Conservation (phyloP, 2,797 vertebrate species). For the Pipistrellus pygmaeus region DNA sequence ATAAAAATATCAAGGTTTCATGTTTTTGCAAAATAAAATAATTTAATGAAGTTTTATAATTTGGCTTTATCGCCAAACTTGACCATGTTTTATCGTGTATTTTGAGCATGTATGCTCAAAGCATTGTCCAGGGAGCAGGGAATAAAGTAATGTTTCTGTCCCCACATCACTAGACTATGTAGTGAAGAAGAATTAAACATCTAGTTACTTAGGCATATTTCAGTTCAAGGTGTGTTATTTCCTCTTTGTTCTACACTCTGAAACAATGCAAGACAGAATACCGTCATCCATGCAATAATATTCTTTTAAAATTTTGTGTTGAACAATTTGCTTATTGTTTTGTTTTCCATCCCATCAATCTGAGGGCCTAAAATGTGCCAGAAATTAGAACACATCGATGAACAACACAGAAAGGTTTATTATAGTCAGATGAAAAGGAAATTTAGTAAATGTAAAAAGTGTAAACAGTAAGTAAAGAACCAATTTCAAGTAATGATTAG, state of each 20-base stretch:
- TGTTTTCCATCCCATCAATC: background rate
- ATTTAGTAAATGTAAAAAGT: background rate
- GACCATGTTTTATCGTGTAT: background rate
- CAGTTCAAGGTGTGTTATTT: background rate
- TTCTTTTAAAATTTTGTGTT: background rate
- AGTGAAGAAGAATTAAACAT: background rate
- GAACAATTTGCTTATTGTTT: background rate
- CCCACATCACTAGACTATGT: background rate
- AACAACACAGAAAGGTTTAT: background rate
- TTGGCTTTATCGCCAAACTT: background rate
- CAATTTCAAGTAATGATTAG: background rate
- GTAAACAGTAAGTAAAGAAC: background rate
- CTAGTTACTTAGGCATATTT: background rate
- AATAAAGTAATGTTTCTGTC: background rate
- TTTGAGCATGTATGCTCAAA: background rate
- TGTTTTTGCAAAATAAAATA: conserved; percentile 48
- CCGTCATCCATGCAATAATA: background rate
- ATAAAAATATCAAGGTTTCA: conserved; percentile 21
- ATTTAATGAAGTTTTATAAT: background rate
- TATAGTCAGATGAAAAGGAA: background rate
- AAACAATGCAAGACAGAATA: background rate
- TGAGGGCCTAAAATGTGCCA: background rate
- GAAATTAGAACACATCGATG: background rate
- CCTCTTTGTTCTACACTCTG: background rate
- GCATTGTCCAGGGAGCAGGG: background rate